Base-by-base conservation (phyloP, 2,888 invertebrate species). In the Agriopis marginaria region DNA sequence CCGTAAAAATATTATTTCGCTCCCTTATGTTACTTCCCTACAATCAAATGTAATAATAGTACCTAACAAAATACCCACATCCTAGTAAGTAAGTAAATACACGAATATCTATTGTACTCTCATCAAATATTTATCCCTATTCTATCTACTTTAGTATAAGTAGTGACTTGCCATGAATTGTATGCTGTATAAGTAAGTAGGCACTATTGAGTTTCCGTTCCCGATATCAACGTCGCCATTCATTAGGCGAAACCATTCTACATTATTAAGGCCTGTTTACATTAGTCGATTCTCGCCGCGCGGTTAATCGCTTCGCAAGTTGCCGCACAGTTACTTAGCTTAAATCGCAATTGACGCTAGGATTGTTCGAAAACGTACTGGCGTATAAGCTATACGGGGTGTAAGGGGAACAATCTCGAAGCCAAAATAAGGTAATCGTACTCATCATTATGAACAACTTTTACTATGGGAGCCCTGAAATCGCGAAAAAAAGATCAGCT, bases 161-260 rank as follows among this genome's bases (percentile, higher is more conserved):
- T 42, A 42, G 56, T 7, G 39, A 4, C 11, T 40, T 17, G 14
- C 9, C 5, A 45, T 17, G 44, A 58, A 44, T 44, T 44, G 23
- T 58, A 44, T 12, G 42, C 12, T 55, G 11, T 23, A 32, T 32
- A 32, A 32, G 32, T 32, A 32, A 32, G 32, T 32, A 32, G 32
- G 32, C 32, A 6, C 59, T 39, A 50, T 61, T 42, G 17, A 51
- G 7, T 17, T 58, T 50, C 50, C 39, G 61, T 50, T 50, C 61
- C 61, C 40, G 40, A 51, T 61, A 51, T 50, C 60, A 40, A 42
- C 7, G 17, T 61, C 51, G 7, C 51, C 17, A 42, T 50, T 60
- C 39, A 40, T 51, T 56, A 56, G 9, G 14, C 9, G 9, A n/a
- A 49, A 60, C 49, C 39, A 49, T 60, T 49, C 60, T 60, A n/a